Percentiles rank a stretch among this genome's conserved stretches.
These are phyloP conservation scores for Bettongia penicillata DNA, from an alignment of 2,113 vertebrate genomes.

Conservation along the genomic window DNA sequence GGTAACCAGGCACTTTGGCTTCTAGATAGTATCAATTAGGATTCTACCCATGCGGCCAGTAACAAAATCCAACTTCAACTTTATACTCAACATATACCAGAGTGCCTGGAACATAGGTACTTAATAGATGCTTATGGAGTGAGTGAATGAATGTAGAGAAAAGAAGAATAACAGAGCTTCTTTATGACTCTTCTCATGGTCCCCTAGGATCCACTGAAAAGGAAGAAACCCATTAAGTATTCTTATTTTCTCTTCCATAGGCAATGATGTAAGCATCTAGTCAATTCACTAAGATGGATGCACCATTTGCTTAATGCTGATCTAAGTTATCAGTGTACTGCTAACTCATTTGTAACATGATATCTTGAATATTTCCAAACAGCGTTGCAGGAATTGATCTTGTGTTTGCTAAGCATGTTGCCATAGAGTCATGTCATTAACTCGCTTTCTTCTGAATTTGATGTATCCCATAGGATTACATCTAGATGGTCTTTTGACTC, in stretches of 20 bases:
- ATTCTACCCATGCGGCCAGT: background rate
- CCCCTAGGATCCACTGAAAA: background rate
- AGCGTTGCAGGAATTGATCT: background rate
- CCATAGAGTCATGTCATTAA: background rate
- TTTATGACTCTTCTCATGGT: background rate
- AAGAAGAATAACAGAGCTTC: slow-evolving; percentile 1
- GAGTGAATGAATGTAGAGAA: background rate
- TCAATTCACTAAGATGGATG: background rate
- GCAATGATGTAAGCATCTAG: background rate
- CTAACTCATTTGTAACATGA: background rate
- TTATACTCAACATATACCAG: background rate
- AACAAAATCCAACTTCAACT: background rate
- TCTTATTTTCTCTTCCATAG: background rate
- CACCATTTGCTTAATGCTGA: background rate
- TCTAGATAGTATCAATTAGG: background rate
- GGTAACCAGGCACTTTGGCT: background rate
- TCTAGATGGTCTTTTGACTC: background rate
- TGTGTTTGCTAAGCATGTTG: background rate
- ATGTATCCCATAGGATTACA: background rate
- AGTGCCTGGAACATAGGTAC: background rate
- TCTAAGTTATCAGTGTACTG: background rate
- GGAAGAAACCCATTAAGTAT: background rate
- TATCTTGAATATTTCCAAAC: background rate
- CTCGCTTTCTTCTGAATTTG: background rate
- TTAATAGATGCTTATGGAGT: background rate